Evolutionary conservation across 2,113 vertebrate species (phyloP).

Genomic region (Notothenia coriiceps): DNA sequence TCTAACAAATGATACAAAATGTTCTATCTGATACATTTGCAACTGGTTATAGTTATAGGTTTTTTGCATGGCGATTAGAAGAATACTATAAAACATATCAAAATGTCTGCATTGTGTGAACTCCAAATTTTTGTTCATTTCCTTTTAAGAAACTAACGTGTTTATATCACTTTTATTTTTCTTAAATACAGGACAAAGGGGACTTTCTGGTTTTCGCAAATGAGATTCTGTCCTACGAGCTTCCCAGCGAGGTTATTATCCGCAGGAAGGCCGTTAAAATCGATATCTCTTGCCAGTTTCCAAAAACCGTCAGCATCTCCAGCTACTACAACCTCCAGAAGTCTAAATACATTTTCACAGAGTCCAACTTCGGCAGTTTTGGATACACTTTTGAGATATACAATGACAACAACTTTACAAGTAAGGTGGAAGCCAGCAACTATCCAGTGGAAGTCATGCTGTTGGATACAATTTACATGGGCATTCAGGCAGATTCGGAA

Average conservation of each 20-base stretch:
- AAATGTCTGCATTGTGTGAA: background rate
- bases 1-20: too few species aligned
- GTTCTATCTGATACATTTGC: background rate
- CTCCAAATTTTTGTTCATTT: background rate
- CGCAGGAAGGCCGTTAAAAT: slow-evolving; percentile 70
- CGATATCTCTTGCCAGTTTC: slow-evolving; percentile 79
- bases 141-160: background rate
- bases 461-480: slow-evolving; percentile 74
- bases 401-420: slow-evolving; percentile 55
- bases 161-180: background rate
- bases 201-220: slow-evolving; percentile 80
- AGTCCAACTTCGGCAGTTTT: slow-evolving; percentile 83
- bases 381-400: slow-evolving; percentile 81
- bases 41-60: too few species aligned
- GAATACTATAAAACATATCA: background rate
- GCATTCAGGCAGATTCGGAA: slow-evolving; percentile 73
- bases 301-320: slow-evolving; percentile 75
- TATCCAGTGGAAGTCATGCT: slow-evolving; percentile 80
- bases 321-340: slow-evolving; percentile 68
- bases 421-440: slow-evolving; percentile 35
- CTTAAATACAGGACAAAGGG: slow-evolving; percentile 73
- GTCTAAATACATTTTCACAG: slow-evolving; percentile 78
- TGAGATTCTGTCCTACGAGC: slow-evolving; percentile 72
- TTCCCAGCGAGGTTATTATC: slow-evolving; percentile 58
- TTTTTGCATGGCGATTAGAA: background rate